Percentiles rank a stretch among this genome's conserved stretches.
These are phyloP conservation scores for Phrynocephalus forsythii DNA, from an alignment of 2,797 vertebrate species.

Conservation along the genomic window DNA sequence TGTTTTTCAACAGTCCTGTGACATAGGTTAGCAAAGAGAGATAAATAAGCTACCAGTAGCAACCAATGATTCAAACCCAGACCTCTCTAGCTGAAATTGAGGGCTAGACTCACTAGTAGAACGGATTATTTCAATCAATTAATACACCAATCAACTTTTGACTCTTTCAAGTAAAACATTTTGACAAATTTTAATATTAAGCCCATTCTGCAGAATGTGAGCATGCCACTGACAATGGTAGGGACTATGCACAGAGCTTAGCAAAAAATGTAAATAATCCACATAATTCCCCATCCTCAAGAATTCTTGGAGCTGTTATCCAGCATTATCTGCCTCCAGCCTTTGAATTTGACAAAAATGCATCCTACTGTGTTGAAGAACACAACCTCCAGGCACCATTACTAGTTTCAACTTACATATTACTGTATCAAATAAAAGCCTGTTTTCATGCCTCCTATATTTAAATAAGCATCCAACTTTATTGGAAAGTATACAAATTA, in stretches of 20 bases:
- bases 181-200: no score
- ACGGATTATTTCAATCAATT: neutral
- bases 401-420: neutral
- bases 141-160: neutral
- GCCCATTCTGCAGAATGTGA: no score
- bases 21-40: neutral
- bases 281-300: no score
- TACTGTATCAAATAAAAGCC: no score
- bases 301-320: no score
- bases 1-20: neutral
- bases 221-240: no score
- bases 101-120: neutral
- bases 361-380: neutral
- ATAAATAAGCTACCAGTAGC: neutral
- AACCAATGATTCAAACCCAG: neutral
- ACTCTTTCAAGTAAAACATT: neutral
- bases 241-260: neutral
- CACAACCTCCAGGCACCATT: neutral
- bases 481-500: no score
- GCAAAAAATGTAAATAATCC: no score
- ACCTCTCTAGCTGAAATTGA: neutral
- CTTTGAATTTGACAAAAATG: neutral
- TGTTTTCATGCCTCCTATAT: no score
- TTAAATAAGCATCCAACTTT: no score
- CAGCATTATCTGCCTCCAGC: no score